A percentile compares a stretch with the other conserved stretches of the same genome.
Conservation (phyloP, 2,888 invertebrate species). For the Lasioglossum leucozonium region DNA sequence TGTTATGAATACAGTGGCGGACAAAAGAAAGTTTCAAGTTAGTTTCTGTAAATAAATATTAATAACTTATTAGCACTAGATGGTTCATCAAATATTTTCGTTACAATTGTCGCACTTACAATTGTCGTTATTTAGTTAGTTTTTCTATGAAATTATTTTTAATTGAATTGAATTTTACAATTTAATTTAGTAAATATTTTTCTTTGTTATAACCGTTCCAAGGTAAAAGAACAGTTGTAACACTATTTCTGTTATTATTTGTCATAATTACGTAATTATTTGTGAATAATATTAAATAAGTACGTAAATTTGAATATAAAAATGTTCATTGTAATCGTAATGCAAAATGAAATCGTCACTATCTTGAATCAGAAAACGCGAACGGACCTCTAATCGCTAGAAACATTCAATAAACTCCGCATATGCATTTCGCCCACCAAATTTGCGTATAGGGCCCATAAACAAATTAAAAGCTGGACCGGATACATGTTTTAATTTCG, state of each 20-base stretch:
- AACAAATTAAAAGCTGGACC: slow-evolving; percentile 12
- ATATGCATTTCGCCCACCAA: background rate
- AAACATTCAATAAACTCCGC: background rate
- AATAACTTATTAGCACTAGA: too few relatives aligned
- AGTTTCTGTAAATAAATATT: too few relatives aligned
- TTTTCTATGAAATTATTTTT: background rate
- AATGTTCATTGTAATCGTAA: background rate
- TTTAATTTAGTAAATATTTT: background rate
- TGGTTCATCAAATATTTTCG: too few relatives aligned
- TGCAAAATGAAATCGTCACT: background rate
- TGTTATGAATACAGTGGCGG: too few relatives aligned
- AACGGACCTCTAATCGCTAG: background rate
- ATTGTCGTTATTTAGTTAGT: background rate
- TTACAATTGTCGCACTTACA: too few relatives aligned
- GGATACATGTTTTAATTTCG: slow-evolving; percentile 35
- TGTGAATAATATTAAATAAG: background rate
- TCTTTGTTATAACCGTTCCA: background rate
- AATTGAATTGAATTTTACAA: too few relatives aligned
- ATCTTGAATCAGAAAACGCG: too few relatives aligned
- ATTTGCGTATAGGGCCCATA: background rate
- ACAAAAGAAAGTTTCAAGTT: too few relatives aligned
- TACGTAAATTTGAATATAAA: background rate
- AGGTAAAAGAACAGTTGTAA: too few relatives aligned
- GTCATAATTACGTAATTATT: too few relatives aligned
- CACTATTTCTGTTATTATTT: background rate